Conservation (phyloP, 1,140 invertebrate species). For the Pseudomyrmex dendroicus region DNA sequence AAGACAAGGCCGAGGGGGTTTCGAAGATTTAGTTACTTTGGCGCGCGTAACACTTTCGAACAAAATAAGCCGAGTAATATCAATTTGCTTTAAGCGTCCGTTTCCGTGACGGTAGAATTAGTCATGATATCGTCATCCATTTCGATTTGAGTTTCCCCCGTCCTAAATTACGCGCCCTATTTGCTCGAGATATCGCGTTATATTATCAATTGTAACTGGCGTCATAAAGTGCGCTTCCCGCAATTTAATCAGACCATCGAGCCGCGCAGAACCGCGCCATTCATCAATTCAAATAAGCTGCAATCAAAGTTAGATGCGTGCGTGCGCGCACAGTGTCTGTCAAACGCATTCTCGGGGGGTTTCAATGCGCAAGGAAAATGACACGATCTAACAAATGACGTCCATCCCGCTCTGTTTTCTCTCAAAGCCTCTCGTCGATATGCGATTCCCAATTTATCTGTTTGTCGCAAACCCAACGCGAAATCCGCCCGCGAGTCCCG, state of each 20-base stretch:
- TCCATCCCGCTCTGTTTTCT: background rate
- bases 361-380: background rate
- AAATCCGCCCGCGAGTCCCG: background rate
- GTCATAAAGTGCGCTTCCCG: slow-evolving; percentile 36
- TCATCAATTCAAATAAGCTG: slow-evolving; percentile 49
- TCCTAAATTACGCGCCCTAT: slow-evolving; percentile 22
- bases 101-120: background rate
- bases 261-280: slow-evolving; percentile 10
- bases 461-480: slow-evolving; percentile 11
- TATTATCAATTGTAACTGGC: slow-evolving; percentile 46
- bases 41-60: too few relatives aligned
- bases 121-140: background rate
- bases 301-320: slow-evolving; percentile 39
- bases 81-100: background rate
- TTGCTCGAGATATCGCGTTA: slow-evolving; percentile 16
- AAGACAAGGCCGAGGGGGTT: too few relatives aligned
- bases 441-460: slow-evolving; percentile 29
- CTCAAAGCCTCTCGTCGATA: background rate
- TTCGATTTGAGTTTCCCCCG: slow-evolving; percentile 13
- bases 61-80: background rate
- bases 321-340: background rate
- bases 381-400: slow-evolving; percentile 6
- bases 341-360: slow-evolving; percentile 15
- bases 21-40: too few relatives aligned
- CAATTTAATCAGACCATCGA: slow-evolving; percentile 48